Base-by-base conservation (phyloP, 2,888 invertebrate genomes). In the Mimas tiliae region DNA sequence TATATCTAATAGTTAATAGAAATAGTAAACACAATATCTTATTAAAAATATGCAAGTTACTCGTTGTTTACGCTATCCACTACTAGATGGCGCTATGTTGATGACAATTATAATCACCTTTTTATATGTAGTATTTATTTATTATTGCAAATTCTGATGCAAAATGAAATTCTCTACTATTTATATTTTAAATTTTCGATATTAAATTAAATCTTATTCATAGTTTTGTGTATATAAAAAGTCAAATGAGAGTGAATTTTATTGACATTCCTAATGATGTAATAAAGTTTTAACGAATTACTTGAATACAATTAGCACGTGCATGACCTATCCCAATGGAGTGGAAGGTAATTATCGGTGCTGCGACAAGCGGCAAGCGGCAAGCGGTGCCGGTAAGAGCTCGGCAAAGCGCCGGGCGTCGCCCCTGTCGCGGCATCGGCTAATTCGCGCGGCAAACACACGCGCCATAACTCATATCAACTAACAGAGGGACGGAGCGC, bases 401-500 rank as follows among this genome's bases (percentile, higher is more conserved):
- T 73, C 69, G 75, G 79, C 76, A 72, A 68, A 76, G 75, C 78
- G 79, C 74, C 84, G 83, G 85, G 83, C 85, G 85, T 87, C 88
- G 83, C 89, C 89, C 87, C 83, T 81, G 85, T 88, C 91, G 87
- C 89, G 87, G 85, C 88, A 91, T 88, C 88, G 87, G 89, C 89
- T 91, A 92, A 93, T 93, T 93, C 90, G 87, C 88, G 86, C 90
- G 86, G 89, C 82, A 89, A 91, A 89, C 89, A 89, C 81, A 89
- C 89, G 84, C 89, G 90, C 91, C 90, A 89, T 91, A 91, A 91
- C 88, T 93, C 91, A 92, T 92, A 91, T 88, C 88, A 88, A 86
- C 87, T 86, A 85, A 89, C 88, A 86, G 77, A 84, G 81, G 80
- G 81, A 76, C 84, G 87, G 83, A 85, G 86, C 83, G 81, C 78